Conservation (phyloP, 2,113 vertebrate species). For the Isurus oxyrinchus region DNA sequence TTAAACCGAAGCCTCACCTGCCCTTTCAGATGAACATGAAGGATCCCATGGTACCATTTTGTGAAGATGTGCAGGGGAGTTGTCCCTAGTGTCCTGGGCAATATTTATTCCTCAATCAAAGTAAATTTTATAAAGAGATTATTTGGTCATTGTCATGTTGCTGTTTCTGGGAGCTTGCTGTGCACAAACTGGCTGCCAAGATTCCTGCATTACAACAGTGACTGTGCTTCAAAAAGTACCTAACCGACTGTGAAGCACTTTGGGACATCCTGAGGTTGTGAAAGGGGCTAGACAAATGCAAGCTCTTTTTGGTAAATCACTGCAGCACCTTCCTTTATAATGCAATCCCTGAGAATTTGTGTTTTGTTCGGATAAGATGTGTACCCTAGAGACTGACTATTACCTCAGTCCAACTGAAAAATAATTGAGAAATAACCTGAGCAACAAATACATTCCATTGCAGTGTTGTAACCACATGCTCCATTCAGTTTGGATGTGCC, state of each 20-base stretch:
- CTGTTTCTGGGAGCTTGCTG: not conserved
- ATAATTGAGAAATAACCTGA: not conserved
- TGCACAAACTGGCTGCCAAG: not conserved
- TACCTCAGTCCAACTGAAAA: not conserved
- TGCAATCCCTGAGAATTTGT: not conserved
- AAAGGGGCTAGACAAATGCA: not conserved
- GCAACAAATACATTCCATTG: slow-evolving; percentile 14
- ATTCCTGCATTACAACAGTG: not conserved
- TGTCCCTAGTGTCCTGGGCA: not conserved
- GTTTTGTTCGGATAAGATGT: not conserved
- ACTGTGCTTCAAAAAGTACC: not conserved
- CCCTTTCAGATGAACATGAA: not conserved
- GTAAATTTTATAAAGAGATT: not conserved
- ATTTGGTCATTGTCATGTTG: not conserved
- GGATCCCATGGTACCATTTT: not conserved
- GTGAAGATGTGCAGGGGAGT: not conserved
- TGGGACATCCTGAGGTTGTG: too few relatives aligned
- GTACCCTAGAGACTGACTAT: not conserved
- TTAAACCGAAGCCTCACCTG: not conserved
- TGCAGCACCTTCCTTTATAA: not conserved
- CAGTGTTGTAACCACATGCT: not conserved
- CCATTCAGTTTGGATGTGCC: not conserved
- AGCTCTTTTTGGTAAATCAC: not conserved
- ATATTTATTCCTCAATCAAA: not conserved
- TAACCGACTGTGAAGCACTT: not conserved